phyloP scores from a whole-genome alignment of 2,113 vertebrate species.

The Dissostichus mawsoni region DNA sequence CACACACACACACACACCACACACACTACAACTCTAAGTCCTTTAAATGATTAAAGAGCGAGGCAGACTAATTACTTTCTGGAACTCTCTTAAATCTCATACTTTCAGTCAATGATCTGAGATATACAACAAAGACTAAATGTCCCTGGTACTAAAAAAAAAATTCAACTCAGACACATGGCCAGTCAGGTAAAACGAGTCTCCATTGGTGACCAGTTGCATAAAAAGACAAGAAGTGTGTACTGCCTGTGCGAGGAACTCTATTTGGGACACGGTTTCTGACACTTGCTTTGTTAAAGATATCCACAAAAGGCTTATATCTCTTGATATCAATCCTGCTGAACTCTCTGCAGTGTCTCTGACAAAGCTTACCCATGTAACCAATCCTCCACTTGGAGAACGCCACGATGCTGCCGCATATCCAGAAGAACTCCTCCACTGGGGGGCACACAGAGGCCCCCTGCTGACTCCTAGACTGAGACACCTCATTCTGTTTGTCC shows the following conservation, averaged over 20 bases:
- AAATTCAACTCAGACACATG: background rate
- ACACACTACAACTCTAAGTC: background rate
- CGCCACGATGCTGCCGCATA: slow-evolving; percentile 84
- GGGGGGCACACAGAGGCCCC: slow-evolving; percentile 77
- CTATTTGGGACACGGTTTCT: background rate
- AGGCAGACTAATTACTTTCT: background rate
- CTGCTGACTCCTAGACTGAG: slow-evolving; percentile 60
- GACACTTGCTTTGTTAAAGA: background rate
- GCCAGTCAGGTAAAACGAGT: background rate
- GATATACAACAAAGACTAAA: too few relatives aligned
- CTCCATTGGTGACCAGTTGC: background rate
- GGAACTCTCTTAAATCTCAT: background rate
- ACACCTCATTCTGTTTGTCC: slow-evolving; percentile 26
- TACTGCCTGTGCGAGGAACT: background rate
- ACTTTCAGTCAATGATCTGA: background rate
- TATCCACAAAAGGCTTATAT: background rate
- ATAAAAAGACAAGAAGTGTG: background rate
- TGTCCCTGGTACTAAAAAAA: background rate
- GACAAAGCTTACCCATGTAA: slow-evolving; percentile 87
- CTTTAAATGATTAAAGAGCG: background rate
- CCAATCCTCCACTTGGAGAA: slow-evolving; percentile 87
- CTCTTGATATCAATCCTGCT: background rate
- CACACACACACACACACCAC: too few relatives aligned
- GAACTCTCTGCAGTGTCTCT: background rate
- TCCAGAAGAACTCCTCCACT: slow-evolving; percentile 89